Base-by-base conservation (phyloP, 1,140 invertebrate genomes). In the Ceratosolen solmsi region DNA sequence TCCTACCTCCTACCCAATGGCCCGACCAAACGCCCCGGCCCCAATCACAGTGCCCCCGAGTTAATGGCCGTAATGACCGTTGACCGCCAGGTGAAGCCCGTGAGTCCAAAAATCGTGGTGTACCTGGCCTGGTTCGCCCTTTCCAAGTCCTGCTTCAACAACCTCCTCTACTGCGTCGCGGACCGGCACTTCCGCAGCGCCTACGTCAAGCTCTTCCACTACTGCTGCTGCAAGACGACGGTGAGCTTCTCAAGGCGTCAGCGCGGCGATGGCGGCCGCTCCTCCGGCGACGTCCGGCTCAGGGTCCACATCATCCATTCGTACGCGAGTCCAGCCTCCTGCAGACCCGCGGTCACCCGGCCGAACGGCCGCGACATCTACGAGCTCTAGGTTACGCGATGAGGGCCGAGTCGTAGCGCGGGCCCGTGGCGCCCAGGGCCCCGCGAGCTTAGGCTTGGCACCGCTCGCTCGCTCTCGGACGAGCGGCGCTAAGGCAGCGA, bases 181-280 rank as follows among this genome's bases (percentile, higher is more conserved):
- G 94, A 95, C 86, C 90, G 93, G 0, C 94, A 95, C 87, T 96
- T 96, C 86, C 92, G 95, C n/a, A 94, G 93, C 81, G 95, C 95
- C 5, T 97, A 95, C 87, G 92, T 94, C 30, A 95, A 96, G 86
- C 89, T 96, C 15, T 96, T 96, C 86, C 94, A 96, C 84, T 96
- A 97, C 84, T 96, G 96, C 87, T 96, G 95, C 86, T 96, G 96
- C 90, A 96, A 96, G 88, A 96, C 94, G 9, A 95, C 94, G 7
- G 94, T 96, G 11, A 94, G 94, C 33, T 94, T 95, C 79, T 94
- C 95, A 0, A 91, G 95, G 13, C 91, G 94, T 20, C 88, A 94
- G 38, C 91, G 92, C n/a, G 93, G 93, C 33, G 84, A 88, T 7
- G 91, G 90, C n/a, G 82, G 82, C 25, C 86, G 93, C 0, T 92